Evolutionary conservation across 92 coral and sea anemone genomes (phyloP), one percentile per base, ranked within the genome.

Genomic region (Bergia sp.): DNA sequence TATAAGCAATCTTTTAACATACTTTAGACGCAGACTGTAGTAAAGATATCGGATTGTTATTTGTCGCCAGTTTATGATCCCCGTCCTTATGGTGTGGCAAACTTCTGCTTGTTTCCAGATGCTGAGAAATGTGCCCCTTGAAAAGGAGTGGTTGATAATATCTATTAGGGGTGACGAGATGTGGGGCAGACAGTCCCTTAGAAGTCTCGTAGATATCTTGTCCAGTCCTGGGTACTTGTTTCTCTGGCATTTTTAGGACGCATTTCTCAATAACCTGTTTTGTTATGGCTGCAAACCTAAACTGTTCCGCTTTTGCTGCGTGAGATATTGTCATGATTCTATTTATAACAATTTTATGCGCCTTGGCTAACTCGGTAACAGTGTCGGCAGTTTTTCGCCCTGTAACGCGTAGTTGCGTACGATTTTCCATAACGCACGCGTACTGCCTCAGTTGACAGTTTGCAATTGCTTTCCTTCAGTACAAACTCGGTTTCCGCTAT

Each of bases 1-100:
- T 12, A 18, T 21, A 12, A 37, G 81, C 81, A 18, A 76, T 76
- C 37, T 42, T 76, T 42, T 76, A 37, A 76, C 81, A 76, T 20
- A 76, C 37, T 37, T 76, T 36, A 37, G 39, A 41, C 21, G 47
- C 12, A 37, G 81, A 37, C 12, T 20, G 81, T 76, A 76, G 2
- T 47, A 76, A 76, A 42, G 81, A 76, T 76, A 76, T 76, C 18
- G 81, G 81, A 12, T 42, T 37, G 81, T 76, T 76, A 18, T 76
- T 76, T 20, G 7, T 47, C 7, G 81, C 81, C 49, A 76, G 40
- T 38, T 38, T 50, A 4, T 77, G 57, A 4, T 77, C 42, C 21
- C 82, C 57, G 47, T 77, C 82, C 21, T 44, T 77, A 7, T 23
- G 71, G 71, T 64, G 65, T 0, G 65, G 65, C 10, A 57, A 57